A percentile compares a stretch with the other conserved stretches of the same genome.
Evolutionary conservation across 2,797 vertebrate species (phyloP).

Genomic region (Cyclura pinguis): DNA sequence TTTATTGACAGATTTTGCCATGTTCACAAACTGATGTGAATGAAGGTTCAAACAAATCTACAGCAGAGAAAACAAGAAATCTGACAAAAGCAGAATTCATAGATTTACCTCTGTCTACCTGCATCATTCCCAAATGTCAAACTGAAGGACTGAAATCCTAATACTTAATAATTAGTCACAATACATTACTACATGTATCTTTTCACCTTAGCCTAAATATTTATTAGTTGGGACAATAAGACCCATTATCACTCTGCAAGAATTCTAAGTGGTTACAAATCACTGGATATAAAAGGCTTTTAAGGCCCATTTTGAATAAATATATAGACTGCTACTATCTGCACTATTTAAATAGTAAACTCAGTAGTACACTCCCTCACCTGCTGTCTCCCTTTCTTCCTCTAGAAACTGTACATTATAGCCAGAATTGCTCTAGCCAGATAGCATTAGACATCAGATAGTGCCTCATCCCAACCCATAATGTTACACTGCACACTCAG

Average conservation of each 20-base stretch:
- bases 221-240: not conserved
- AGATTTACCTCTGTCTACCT: not conserved
- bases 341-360: not conserved
- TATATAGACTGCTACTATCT: not conserved
- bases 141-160: not conserved
- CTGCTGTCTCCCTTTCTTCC: not conserved
- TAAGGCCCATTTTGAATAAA: constrained; percentile 13
- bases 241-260: not conserved
- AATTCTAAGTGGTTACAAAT: not conserved
- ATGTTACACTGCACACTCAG: not conserved
- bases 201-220: not conserved
- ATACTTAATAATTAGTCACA: not conserved
- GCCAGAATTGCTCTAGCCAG: not conserved
- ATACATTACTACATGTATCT: not conserved
- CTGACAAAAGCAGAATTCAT: not conserved
- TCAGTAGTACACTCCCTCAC: not conserved
- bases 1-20: not conserved
- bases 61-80: not conserved
- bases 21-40: not conserved
- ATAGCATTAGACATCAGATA: not conserved
- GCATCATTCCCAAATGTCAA: not conserved
- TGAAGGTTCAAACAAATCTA: not conserved
- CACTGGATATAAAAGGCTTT: not conserved
- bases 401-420: not conserved
- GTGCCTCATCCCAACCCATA: not conserved